Percentiles rank a stretch among this genome's conserved stretches.
Conservation (phyloP, 1,140 invertebrate species). For the Bombus terrestris region DNA sequence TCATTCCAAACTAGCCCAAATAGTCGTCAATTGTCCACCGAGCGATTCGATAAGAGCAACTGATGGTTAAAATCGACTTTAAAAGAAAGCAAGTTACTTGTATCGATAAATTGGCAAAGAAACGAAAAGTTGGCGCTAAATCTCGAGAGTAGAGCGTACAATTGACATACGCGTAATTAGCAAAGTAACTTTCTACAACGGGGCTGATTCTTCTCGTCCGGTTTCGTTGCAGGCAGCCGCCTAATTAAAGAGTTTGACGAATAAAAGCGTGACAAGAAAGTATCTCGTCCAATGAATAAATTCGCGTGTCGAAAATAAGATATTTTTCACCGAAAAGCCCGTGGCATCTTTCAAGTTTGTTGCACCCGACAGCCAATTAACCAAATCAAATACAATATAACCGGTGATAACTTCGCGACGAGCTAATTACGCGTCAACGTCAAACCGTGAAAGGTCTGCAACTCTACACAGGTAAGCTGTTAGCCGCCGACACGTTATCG, state of each 20-base stretch:
- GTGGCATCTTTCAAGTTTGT: background rate
- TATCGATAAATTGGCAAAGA: background rate
- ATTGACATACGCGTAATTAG: conserved; percentile 8
- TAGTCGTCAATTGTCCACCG: too few relatives aligned
- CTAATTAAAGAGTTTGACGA: conserved; percentile 20
- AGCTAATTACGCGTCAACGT: conserved; percentile 23
- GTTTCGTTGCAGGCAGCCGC: background rate
- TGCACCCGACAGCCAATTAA: background rate
- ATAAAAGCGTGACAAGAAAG: conserved; percentile 16
- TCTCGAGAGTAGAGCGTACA: background rate
- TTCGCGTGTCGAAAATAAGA: background rate
- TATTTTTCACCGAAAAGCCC: too few relatives aligned
- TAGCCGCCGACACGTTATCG: background rate
- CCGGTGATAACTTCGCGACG: background rate
- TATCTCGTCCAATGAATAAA: background rate
- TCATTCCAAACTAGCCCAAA: too few relatives aligned
- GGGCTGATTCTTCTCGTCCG: background rate
- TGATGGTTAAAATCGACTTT: too few relatives aligned
- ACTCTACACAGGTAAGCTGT: background rate
- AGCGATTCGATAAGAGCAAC: too few relatives aligned
- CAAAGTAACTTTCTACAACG: conserved; percentile 1
- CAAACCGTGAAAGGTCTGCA: conserved; percentile 2
- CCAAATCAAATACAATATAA: conserved; percentile 27
- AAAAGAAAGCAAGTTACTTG: too few relatives aligned
- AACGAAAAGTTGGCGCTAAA: background rate